Evolutionary conservation across 2,888 invertebrate genomes (phyloP), one percentile per base, ranked within the genome.

Genomic region (Oscheius sp.): DNA sequence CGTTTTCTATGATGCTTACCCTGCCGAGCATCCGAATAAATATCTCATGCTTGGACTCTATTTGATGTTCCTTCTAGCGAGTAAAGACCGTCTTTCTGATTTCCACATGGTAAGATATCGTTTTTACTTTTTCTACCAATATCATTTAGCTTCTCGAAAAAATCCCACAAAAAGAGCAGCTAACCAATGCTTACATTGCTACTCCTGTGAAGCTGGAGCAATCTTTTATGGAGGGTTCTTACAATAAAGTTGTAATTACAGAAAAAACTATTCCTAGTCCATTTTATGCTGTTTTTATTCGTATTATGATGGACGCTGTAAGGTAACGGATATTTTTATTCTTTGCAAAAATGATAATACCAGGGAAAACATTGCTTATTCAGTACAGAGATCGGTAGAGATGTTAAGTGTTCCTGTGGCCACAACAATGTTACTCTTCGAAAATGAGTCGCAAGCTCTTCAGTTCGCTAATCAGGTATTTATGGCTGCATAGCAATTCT

Each of bases 161-260:
- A 29, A 91, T 99, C 43, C 94, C 96, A 0, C 93, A 94, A 3
- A 94, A 95, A 88, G 94, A 94, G 71, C 94, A 98, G 82, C 93
- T 95, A 89, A 93, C 93, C 64, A 96, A 98, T 89, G 93, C 95
- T 21, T 99, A 95, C 89, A 95, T 99, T 73, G 92, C 93, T 77
- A 96, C 97, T 88, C 96, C 98, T 0, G 91, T 99, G 13, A 94
- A 95, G 9, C 92, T 99, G 87, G 99, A 99, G 88, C 99, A 99
- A 89, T 97, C 96, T 89, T 92, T 99, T 69, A 99, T 99, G 97
- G 99, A 99, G 89, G 99, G 99, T 61, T 95, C 96, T 83, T 99
- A 99, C 89, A 98, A 99, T 89, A 99, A 99, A 91, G 93, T 76
- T 23, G 95, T 95, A 88, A 91, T 95, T 83, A 95, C 95, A 0